Percentiles rank a stretch among this genome's conserved stretches.
phyloP scores from a whole-genome alignment of 2,888 invertebrate genomes.

The Apomyelois bistriatella region DNA sequence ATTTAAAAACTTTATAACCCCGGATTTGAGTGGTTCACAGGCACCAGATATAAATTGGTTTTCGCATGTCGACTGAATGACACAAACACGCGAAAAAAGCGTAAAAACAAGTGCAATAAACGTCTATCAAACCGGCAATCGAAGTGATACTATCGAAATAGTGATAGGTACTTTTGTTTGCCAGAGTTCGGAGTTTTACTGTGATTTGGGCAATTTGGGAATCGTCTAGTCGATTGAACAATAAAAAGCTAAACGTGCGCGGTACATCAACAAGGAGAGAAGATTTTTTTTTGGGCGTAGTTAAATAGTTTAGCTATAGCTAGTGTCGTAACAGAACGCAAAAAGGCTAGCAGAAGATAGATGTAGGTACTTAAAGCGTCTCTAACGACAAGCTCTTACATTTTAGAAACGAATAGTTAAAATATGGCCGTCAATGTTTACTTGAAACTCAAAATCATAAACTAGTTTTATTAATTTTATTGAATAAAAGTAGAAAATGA shows the following conservation, averaged over 20 bases:
- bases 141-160: constrained; percentile 6
- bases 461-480: too few relatives aligned
- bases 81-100: constrained; percentile 7
- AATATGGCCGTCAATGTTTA: too few relatives aligned
- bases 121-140: constrained; percentile 15
- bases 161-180: neutral
- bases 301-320: too few relatives aligned
- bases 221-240: neutral
- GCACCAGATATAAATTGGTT: neutral
- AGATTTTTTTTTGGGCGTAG: neutral
- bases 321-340: too few relatives aligned
- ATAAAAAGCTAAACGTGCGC: neutral
- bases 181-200: constrained; percentile 4
- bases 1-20: too few relatives aligned
- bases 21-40: neutral
- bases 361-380: too few relatives aligned
- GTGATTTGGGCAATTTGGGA: constrained; percentile 6
- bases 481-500: too few relatives aligned
- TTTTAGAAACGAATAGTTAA: too few relatives aligned
- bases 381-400: too few relatives aligned
- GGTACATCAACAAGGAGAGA: neutral
- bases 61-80: constrained; percentile 5
- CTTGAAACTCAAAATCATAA: too few relatives aligned
- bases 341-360: too few relatives aligned
- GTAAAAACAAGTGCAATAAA: constrained; percentile 17